Percentiles rank a stretch among this genome's conserved stretches.
These are phyloP conservation scores for Pachyseris speciosa DNA, from an alignment of 64 coral and sea anemone genomes.

Conservation along the genomic window DNA sequence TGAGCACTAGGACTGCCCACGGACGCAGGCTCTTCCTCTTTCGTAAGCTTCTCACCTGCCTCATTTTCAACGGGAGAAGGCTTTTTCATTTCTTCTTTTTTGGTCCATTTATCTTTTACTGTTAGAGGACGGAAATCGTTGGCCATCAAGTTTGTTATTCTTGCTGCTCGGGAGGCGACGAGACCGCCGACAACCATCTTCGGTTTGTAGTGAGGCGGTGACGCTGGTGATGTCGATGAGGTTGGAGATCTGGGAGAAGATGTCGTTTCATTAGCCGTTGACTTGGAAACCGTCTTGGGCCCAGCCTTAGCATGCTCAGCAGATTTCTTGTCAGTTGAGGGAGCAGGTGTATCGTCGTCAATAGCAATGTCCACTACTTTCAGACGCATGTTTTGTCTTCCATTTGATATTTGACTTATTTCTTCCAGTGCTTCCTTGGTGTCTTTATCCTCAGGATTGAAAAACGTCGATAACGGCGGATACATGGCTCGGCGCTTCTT, in stretches of 20 bases:
- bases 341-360: slow-evolving; percentile 29
- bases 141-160: slow-evolving; percentile 71
- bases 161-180: slow-evolving; percentile 71
- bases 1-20: slow-evolving; percentile 18
- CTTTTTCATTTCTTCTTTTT: neutral
- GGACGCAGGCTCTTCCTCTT: slow-evolving; percentile 21
- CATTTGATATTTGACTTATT: neutral
- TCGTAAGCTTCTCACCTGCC: neutral
- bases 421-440: slow-evolving; percentile 38
- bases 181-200: slow-evolving; percentile 15
- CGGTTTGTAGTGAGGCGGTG: neutral
- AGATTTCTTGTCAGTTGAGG: slow-evolving; percentile 35
- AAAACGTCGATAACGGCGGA: slow-evolving; percentile 79
- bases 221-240: neutral
- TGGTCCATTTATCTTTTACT: slow-evolving; percentile 25
- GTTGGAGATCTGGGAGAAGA: neutral
- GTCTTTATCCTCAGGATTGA: slow-evolving; percentile 68
- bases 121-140: slow-evolving; percentile 50
- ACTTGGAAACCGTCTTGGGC: neutral
- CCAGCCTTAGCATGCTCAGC: neutral
- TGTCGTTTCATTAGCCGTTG: slow-evolving; percentile 20
- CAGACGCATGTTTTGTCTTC: slow-evolving; percentile 18
- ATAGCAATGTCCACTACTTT: slow-evolving; percentile 85
- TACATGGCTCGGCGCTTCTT: slow-evolving; percentile 85
- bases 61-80: neutral